These are phyloP conservation scores for Catalaphyllia jardinei DNA, from an alignment of 64 coral and sea anemone species.

Conservation along the genomic window DNA sequence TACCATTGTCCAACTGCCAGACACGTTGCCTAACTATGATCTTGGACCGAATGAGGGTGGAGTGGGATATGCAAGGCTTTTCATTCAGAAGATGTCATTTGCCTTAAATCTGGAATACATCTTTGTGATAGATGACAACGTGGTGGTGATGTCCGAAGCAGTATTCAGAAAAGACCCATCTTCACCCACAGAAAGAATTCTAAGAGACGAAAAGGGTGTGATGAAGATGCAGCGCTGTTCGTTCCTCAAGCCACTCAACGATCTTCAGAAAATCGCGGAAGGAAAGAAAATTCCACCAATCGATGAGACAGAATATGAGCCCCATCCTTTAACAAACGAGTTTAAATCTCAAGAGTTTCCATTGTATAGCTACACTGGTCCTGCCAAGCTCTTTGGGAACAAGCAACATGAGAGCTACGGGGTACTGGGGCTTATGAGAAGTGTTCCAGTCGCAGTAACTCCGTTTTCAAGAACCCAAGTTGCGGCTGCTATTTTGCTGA, in stretches of 20 bases:
- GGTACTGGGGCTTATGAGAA: conserved; percentile 40
- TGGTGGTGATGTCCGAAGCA: background rate
- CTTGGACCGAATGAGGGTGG: conserved; percentile 23
- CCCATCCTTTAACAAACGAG: background rate
- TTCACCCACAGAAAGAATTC: background rate
- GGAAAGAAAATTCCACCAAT: background rate
- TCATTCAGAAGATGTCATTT: conserved; percentile 52
- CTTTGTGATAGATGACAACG: conserved; percentile 38
- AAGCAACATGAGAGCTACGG: conserved; percentile 38
- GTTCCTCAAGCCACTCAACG: background rate
- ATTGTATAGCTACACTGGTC: conserved; percentile 54
- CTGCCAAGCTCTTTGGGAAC: conserved; percentile 11
- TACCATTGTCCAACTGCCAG: conserved; percentile 54
- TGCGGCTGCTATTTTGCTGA: background rate
- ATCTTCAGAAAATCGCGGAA: conserved; percentile 15
- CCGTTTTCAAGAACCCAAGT: conserved; percentile 27
- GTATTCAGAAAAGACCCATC: background rate
- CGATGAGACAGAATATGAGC: background rate
- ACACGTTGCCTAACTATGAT: conserved; percentile 17
- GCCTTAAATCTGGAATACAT: conserved; percentile 49
- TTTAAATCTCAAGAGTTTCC: conserved; percentile 3
- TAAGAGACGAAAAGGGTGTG: conserved; percentile 12
- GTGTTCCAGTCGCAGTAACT: conserved; percentile 1
- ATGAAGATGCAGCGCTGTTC: conserved; percentile 14
- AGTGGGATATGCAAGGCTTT: conserved; percentile 57